Conservation (phyloP, 1,140 invertebrate species). For the Yoshiicerus persimilis region DNA sequence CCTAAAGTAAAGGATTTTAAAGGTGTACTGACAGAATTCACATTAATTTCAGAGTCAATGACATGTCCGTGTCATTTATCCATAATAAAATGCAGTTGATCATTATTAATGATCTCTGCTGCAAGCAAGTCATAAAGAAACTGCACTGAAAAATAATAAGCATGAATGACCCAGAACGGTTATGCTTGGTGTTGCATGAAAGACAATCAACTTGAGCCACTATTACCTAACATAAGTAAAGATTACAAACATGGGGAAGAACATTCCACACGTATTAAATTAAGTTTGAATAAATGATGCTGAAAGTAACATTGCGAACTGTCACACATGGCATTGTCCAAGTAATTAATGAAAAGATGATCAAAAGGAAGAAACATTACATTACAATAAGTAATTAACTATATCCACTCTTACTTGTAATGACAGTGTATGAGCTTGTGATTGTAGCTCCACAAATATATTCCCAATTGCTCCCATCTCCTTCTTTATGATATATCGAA, state of each 20-base stretch:
- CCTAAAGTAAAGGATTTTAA: not conserved
- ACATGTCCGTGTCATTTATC: too few relatives aligned
- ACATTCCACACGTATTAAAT: not conserved
- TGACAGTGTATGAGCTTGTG: constrained; percentile 17
- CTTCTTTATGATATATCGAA: constrained; percentile 14
- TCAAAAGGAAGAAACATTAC: too few relatives aligned
- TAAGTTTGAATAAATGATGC: not conserved
- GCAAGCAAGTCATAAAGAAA: too few relatives aligned
- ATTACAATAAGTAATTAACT: not conserved
- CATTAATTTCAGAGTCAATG: too few relatives aligned
- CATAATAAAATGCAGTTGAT: too few relatives aligned
- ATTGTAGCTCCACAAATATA: constrained; percentile 32
- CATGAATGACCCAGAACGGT: too few relatives aligned
- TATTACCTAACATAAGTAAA: too few relatives aligned
- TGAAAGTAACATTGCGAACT: not conserved
- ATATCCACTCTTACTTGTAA: constrained; percentile 7
- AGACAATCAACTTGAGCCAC: too few relatives aligned
- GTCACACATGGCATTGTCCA: not conserved
- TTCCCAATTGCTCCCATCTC: not conserved
- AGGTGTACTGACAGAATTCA: too few relatives aligned
- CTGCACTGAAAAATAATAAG: too few relatives aligned
- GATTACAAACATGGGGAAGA: not conserved
- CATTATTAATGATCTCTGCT: too few relatives aligned
- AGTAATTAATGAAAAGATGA: not conserved
- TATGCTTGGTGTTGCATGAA: too few relatives aligned